Evolutionary conservation across 2,888 invertebrate species (phyloP).

Genomic region (Graphium colonna): DNA sequence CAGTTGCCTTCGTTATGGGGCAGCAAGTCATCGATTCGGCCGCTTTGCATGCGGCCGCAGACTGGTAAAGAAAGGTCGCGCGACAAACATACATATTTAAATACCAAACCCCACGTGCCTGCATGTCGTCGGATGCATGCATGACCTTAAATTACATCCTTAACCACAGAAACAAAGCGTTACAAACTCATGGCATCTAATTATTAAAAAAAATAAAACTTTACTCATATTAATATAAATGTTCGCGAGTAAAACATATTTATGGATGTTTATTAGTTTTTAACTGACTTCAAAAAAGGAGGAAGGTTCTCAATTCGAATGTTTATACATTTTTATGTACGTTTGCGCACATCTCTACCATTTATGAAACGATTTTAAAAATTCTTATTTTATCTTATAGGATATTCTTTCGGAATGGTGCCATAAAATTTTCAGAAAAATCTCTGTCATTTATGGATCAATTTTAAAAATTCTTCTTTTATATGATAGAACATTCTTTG

Average conservation of each 20-base stretch:
- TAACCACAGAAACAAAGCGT: slow-evolving; percentile 46
- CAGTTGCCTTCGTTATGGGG: no score
- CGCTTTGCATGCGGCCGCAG: slow-evolving; percentile 51
- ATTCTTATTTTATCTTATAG: no score
- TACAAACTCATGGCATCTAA: neutral
- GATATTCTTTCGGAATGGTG: no score
- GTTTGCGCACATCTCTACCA: no score
- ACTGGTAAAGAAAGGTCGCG: slow-evolving; percentile 61
- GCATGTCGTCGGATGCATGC: slow-evolving; percentile 32
- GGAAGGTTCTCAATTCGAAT: no score
- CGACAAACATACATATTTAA: slow-evolving; percentile 35
- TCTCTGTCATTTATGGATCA: no score
- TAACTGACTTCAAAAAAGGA: no score
- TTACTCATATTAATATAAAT: slow-evolving; percentile 30
- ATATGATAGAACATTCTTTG: no score
- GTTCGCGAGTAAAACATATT: neutral
- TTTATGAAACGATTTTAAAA: no score
- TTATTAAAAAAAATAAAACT: slow-evolving; percentile 26
- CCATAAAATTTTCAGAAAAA: no score
- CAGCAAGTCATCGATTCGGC: slow-evolving; percentile 24
- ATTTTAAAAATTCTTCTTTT: no score
- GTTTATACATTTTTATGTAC: no score
- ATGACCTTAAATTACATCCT: slow-evolving; percentile 51
- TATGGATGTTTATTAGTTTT: slow-evolving; percentile 1
- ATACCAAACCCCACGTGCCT: slow-evolving; percentile 29